Percentiles rank a stretch among this genome's conserved stretches.
Conservation (phyloP, 1,140 invertebrate species). For the Papilio helenus region DNA sequence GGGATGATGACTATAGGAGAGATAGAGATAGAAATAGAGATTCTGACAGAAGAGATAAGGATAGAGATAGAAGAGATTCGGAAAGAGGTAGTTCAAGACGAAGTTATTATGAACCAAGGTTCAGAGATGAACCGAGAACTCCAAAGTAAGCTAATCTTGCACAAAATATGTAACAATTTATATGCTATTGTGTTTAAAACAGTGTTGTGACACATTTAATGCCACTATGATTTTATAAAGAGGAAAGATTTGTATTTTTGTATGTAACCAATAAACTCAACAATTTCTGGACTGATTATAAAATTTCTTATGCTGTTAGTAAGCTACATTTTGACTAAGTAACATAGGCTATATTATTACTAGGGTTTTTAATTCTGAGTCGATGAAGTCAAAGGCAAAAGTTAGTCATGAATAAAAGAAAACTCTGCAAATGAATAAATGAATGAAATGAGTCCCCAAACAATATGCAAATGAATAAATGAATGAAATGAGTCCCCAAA, state of each 20-base stretch:
- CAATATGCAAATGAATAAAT: too few species aligned
- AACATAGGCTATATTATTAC: neutral
- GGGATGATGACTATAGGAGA: slow-evolving; percentile 75
- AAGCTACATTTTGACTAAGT: too few species aligned
- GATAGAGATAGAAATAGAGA: slow-evolving; percentile 56
- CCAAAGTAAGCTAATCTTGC: slow-evolving; percentile 82
- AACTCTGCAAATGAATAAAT: too few species aligned
- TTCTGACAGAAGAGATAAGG: slow-evolving; percentile 77
- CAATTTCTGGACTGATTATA: too few species aligned
- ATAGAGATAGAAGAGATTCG: slow-evolving; percentile 71
- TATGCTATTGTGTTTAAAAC: slow-evolving; percentile 15
- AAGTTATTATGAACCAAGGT: slow-evolving; percentile 87
- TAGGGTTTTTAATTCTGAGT: too few species aligned
- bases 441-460: too few species aligned
- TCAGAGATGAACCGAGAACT: slow-evolving; percentile 92
- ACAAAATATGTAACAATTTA: neutral
- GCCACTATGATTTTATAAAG: neutral
- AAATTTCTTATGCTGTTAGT: too few species aligned
- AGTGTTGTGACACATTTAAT: too few species aligned
- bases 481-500: too few species aligned
- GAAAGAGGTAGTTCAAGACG: slow-evolving; percentile 83
- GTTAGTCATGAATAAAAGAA: too few species aligned
- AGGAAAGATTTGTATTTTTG: slow-evolving; percentile 5
- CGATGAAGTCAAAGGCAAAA: too few species aligned
- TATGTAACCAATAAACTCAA: too few species aligned